phyloP scores from a whole-genome alignment of 2,113 vertebrate species.

The Excalfactoria chinensis region DNA sequence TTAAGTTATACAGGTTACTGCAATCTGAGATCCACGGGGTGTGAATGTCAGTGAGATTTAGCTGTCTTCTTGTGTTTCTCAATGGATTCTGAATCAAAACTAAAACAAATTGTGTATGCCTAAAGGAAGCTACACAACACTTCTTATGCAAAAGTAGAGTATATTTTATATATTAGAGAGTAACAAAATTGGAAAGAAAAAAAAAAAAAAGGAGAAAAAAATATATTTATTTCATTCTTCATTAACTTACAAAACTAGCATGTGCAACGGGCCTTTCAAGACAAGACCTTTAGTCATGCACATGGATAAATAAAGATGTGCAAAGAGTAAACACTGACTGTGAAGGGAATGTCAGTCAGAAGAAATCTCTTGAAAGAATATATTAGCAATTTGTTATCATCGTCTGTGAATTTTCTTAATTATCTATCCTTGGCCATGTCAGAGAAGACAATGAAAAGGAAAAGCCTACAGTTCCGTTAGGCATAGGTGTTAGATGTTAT shows the following conservation, averaged over 20 bases:
- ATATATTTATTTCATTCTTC: background rate
- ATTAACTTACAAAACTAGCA: background rate
- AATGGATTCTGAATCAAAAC: background rate
- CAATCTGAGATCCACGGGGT: background rate
- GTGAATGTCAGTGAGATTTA: background rate
- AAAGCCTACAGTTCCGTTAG: background rate
- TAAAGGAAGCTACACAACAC: background rate
- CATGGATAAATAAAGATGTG: background rate
- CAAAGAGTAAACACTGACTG: background rate
- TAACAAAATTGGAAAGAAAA: accelerated
- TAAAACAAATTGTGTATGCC: background rate
- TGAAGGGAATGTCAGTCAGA: background rate
- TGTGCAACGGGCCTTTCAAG: background rate
- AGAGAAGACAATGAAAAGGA: background rate
- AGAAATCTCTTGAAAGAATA: background rate
- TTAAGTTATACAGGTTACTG: background rate
- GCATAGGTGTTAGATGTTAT: background rate
- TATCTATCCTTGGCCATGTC: background rate
- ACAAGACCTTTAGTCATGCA: background rate
- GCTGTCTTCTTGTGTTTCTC: background rate
- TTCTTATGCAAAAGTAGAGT: background rate
- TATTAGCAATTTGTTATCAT: background rate
- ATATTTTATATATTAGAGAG: background rate
- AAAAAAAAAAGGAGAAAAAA: background rate
- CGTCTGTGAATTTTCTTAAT: background rate